Percentiles rank a stretch among this genome's conserved stretches.
phyloP scores from a whole-genome alignment of 2,888 invertebrate species.

The Metallyticus violacea region DNA sequence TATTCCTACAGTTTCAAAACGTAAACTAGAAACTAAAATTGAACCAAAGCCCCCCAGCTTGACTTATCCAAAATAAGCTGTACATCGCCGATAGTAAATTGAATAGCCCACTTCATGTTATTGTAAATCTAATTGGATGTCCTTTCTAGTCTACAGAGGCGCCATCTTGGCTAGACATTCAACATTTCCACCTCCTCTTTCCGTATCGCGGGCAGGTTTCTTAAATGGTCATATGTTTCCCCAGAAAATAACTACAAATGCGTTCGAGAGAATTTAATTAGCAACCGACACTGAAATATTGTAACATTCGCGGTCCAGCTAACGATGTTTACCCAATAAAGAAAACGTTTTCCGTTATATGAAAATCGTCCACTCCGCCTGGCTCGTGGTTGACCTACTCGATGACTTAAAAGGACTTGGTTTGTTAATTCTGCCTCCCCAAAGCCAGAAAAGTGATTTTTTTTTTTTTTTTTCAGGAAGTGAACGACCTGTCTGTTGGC shows the following conservation, averaged over 20 bases:
- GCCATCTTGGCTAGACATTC: too few relatives aligned
- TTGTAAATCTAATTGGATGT: background rate
- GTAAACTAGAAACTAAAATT: too few relatives aligned
- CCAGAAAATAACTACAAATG: background rate
- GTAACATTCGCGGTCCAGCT: background rate
- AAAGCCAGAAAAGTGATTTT: too few relatives aligned
- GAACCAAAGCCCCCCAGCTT: too few relatives aligned
- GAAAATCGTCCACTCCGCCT: too few relatives aligned
- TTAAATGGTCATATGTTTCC: background rate
- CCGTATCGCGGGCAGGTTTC: background rate
- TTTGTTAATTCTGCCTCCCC: background rate
- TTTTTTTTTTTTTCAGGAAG: too few relatives aligned
- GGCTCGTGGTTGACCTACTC: background rate
- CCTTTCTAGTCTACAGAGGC: background rate
- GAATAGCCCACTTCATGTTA: background rate
- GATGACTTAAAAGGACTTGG: background rate
- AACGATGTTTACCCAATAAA: background rate
- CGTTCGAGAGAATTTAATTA: background rate
- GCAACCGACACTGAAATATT: background rate
- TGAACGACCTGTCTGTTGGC: too few relatives aligned
- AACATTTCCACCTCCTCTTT: background rate
- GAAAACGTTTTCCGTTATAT: background rate
- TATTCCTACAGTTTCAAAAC: too few relatives aligned
- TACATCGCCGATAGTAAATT: background rate
- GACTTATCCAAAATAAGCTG: background rate